phyloP scores from a whole-genome alignment of 2,797 vertebrate species.

The Hirundo rustica region DNA sequence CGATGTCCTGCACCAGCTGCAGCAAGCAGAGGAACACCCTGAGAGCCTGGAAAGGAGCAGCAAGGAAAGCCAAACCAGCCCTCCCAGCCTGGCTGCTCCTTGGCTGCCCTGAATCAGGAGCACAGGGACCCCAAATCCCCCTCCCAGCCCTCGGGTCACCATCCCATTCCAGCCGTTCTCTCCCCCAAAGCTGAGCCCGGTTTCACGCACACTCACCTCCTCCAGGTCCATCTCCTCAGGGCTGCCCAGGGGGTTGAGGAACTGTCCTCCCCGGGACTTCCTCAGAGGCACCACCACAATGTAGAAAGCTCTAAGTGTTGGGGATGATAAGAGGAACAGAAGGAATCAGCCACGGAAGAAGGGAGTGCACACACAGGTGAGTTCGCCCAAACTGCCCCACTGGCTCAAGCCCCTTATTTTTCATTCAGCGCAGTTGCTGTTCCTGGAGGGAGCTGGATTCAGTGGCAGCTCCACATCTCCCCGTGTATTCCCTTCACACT shows the following conservation, averaged over 20 bases:
- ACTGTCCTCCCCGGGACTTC: constrained; percentile 82
- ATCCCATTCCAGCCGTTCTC: neutral
- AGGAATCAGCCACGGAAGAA: neutral
- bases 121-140: neutral
- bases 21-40: neutral
- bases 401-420: neutral
- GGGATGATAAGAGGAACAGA: neutral
- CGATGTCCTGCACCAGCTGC: constrained; percentile 87
- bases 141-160: neutral
- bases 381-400: neutral
- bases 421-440: neutral
- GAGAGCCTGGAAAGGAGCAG: neutral
- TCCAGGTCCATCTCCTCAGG: constrained; percentile 98
- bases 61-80: neutral
- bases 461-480: neutral
- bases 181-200: neutral
- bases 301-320: constrained; percentile 80
- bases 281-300: constrained; percentile 92
- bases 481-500: neutral
- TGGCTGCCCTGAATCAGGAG: neutral
- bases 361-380: rapidly evolving
- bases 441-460: neutral
- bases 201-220: constrained; percentile 80
- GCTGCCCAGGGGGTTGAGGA: constrained; percentile 84
- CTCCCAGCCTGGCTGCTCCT: too few relatives aligned